A percentile compares a stretch with the other conserved stretches of the same genome.
Conservation (phyloP, 2,113 vertebrate species). For the Tapirus terrestris region DNA sequence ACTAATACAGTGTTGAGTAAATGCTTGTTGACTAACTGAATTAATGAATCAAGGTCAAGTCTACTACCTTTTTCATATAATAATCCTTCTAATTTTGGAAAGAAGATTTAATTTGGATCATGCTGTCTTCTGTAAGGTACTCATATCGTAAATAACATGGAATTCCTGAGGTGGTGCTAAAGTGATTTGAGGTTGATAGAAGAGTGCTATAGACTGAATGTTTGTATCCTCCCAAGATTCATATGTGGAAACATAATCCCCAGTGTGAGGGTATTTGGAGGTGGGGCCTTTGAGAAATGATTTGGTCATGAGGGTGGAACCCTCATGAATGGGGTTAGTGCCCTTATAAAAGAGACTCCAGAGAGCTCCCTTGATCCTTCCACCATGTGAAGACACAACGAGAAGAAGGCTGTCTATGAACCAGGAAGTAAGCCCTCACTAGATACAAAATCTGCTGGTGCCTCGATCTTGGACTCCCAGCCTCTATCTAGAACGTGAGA, state of each 20-base stretch:
- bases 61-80: background rate
- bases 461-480: background rate
- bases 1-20: background rate
- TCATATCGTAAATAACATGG: background rate
- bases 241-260: background rate
- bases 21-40: constrained; percentile 18
- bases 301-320: background rate
- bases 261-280: background rate
- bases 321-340: background rate
- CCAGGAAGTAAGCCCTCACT: background rate
- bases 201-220: background rate
- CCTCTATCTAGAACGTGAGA: background rate
- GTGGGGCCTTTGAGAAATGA: background rate
- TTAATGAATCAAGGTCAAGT: constrained; percentile 24
- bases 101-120: constrained; percentile 9
- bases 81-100: constrained; percentile 9
- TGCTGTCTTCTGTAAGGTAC: background rate
- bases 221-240: background rate
- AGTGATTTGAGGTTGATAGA: background rate
- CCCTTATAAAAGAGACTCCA: background rate
- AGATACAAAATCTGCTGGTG: background rate
- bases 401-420: background rate
- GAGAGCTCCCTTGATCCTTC: background rate
- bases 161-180: background rate
- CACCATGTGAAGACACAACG: background rate